phyloP scores from a whole-genome alignment of 2,113 vertebrate species.

The Heterotilapia buettikoferi region DNA sequence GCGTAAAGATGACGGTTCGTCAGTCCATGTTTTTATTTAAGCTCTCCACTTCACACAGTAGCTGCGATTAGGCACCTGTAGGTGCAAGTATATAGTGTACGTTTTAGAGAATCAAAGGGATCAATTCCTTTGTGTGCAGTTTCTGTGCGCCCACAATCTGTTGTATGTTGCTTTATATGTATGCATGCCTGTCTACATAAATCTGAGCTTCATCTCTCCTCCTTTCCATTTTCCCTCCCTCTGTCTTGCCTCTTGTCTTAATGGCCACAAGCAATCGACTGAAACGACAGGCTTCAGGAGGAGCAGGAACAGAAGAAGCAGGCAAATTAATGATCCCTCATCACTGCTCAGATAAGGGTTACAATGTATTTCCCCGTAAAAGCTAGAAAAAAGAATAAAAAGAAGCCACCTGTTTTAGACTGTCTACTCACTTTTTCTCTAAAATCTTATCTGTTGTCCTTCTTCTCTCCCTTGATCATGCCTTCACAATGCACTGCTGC shows the following conservation, averaged over 20 bases:
- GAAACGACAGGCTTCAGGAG: constrained; percentile 37
- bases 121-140: background rate
- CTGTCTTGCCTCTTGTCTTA: constrained; percentile 13
- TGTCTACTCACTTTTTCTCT: background rate
- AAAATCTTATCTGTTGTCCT: background rate
- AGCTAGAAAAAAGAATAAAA: background rate
- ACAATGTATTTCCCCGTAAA: background rate
- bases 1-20: constrained; percentile 53
- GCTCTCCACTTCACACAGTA: constrained; percentile 3
- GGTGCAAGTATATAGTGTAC: background rate
- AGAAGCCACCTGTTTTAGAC: constrained; percentile 13
- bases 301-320: constrained; percentile 1
- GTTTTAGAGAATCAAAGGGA: background rate
- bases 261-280: constrained; percentile 35
- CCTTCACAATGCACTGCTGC: constrained; percentile 24
- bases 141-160: background rate
- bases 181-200: background rate
- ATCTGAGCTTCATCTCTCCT: background rate
- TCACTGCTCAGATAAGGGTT: constrained; percentile 16
- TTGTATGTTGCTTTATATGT: background rate
- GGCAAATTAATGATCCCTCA: constrained; percentile 47
- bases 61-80: background rate
- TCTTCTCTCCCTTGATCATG: background rate
- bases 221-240: background rate
- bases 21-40: constrained; percentile 35